Base-by-base conservation (phyloP, 2,113 vertebrate genomes). In the Pteronura brasiliensis region DNA sequence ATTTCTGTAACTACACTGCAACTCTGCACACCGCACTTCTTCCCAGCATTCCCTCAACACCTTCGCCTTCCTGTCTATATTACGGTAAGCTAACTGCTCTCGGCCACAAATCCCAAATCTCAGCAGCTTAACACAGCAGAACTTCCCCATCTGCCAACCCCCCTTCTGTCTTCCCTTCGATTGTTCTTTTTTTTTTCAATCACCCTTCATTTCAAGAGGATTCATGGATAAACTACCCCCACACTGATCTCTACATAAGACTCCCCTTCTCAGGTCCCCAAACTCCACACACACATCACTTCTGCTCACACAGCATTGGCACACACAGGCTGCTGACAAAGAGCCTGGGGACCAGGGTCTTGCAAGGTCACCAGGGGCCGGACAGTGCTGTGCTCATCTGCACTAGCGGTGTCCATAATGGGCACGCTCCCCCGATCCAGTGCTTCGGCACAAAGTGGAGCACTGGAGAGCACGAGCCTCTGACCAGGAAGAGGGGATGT, bases 381-480 rank as follows among this genome's bases (percentile, higher is more conserved):
- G 42, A 72, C 31, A 23, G 13, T 3, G 0, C 0, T 0, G 20
- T 11, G 39, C 34, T 4, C 0, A 3, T 7, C 4, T 20, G 31
- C 18, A 12, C 31, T 7, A 7, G 3, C 20, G 8, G 6, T 6
- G 2, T 18, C 47, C 21, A 11, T 18, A 2, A 12, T 10, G 49
- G 77, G 39, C 34, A 61, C 1, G 7, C 8, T 6, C 36, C 21
- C 39, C n/a, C 20, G 7, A 23, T 4, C 49, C 21, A 44, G 36
- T 1, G 0, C 44, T 25, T 67, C 15, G 2, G 20, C 76, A 20
- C 61, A 13, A 4, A 0, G 0, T 0, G 20, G n/a, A 85, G 65
- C 21, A 1, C 69, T 6, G n/a, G 17, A 27, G 1, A 25, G 7
- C 0, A 4, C 21, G 1, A 25, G 13, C 6, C 7, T 23, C 4